Conservation (phyloP, 2,888 invertebrate genomes). For the Leucoptera coffeella region DNA sequence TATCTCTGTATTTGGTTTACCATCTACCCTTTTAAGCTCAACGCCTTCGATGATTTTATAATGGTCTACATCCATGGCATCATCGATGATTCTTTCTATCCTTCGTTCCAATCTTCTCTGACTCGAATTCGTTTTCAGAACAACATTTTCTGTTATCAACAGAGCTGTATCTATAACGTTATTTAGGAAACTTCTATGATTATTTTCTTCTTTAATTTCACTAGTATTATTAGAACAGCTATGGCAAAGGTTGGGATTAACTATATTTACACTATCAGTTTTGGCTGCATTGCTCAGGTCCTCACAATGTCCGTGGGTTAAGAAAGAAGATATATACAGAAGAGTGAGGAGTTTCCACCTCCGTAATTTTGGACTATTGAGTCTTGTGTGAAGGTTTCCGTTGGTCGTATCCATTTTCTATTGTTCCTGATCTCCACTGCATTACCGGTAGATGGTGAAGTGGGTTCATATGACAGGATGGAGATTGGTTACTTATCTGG, state of each 20-base stretch:
- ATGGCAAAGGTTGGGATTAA: constrained; percentile 40
- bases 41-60: constrained; percentile 56
- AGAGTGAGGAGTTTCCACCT: too few species aligned
- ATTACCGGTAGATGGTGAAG: too few species aligned
- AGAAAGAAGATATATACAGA: too few species aligned
- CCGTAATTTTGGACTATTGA: too few species aligned
- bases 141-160: constrained; percentile 19
- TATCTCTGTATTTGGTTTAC: constrained; percentile 8
- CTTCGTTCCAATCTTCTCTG: constrained; percentile 33
- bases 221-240: constrained; percentile 26
- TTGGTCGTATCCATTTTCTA: too few species aligned
- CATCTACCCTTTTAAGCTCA: constrained; percentile 25
- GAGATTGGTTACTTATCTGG: too few species aligned
- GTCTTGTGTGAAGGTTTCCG: too few species aligned
- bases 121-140: constrained; percentile 15
- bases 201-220: constrained; percentile 13
- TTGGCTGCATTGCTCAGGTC: too few species aligned
- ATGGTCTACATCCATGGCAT: constrained; percentile 44
- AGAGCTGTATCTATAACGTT: constrained; percentile 22
- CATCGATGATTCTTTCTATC: constrained; percentile 52
- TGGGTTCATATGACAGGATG: too few species aligned
- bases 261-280: constrained; percentile 17
- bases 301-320: too few species aligned
- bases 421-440: too few species aligned
- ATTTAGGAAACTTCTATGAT: too few species aligned